Percentiles rank a stretch among this genome's conserved stretches.
Evolutionary conservation across 2,113 vertebrate species (phyloP).

Genomic region (Clarias magur): DNA sequence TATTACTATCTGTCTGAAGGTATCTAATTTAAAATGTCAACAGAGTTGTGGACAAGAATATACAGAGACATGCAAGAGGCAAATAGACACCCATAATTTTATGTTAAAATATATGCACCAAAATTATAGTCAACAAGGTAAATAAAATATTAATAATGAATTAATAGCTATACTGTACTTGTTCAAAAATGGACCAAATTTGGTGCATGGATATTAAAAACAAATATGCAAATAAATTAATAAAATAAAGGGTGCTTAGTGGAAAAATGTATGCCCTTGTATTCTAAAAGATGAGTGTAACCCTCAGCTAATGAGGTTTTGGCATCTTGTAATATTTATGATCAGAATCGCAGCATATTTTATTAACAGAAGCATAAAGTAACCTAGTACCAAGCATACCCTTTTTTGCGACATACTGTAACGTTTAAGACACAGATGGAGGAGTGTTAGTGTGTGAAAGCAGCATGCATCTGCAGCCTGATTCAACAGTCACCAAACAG

Average conservation of each 20-base stretch:
- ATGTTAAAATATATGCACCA: too few relatives aligned
- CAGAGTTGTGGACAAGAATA: neutral
- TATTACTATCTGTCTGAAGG: neutral
- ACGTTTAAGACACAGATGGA: constrained; percentile 36
- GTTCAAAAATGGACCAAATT: too few relatives aligned
- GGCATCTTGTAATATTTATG: neutral
- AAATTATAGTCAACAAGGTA: too few relatives aligned
- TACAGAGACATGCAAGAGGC: too few relatives aligned
- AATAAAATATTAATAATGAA: too few relatives aligned
- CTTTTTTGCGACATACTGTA: neutral
- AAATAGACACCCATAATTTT: too few relatives aligned
- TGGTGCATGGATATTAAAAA: too few relatives aligned
- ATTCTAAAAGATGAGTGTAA: neutral
- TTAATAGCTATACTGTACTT: too few relatives aligned
- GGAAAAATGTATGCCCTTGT: too few relatives aligned
- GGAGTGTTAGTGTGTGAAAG: constrained; percentile 56
- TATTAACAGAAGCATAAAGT: neutral
- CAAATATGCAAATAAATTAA: too few relatives aligned
- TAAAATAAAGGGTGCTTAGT: too few relatives aligned
- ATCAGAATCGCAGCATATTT: neutral
- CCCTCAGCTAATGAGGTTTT: neutral
- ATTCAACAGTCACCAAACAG: constrained; percentile 91
- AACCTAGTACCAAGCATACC: neutral
- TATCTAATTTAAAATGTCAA: neutral
- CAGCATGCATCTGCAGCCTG: constrained; percentile 65